Evolutionary conservation across 2,888 invertebrate species (phyloP), one percentile per base, ranked within the genome.

Genomic region (Athalia rosae): DNA sequence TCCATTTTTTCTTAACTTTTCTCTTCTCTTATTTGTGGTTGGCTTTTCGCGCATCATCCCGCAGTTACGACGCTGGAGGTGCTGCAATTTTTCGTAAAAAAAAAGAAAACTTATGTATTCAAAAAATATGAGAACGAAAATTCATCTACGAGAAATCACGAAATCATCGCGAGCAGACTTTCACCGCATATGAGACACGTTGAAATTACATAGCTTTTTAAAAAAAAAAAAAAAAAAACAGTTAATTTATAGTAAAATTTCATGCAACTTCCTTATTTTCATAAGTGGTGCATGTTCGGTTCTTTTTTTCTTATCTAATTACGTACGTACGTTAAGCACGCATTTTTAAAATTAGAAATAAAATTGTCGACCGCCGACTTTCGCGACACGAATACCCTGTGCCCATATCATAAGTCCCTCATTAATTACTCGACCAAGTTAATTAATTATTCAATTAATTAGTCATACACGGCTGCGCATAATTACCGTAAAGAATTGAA

Each of bases 51-150:
- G 28, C 28, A 28, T 28, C 28, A 28, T 28, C 0, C 28, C 28
- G 28, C 28, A 85, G 83, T 88, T 88, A 88, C 86, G 88, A 88
- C 76, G 87, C 84, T 63, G 88, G 87, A 58, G 87, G 87, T 88
- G 84, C 76, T 73, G 80, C 48, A 62, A 45, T 64, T 62, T 15
- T 50, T 58, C 47, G 58, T 48, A 69, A 58, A 13, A 74, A 13
- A 58, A 62, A 64, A 66, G 79, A 71, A 77, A 41, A 59, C 76
- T 45, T 58, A 67, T 59, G 76, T 28, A 59, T 8, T 43, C 4
- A 41, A 41, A 62, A 58, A 58, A 58, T 58, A 28, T 2, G 2
- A 28, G 1, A 2, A 28, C 28, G 28, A 28, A 28, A 28, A 28
- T 28, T 28, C 28, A 2, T 28, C 28, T 1, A 1, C 28, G 28